Conservation (phyloP, 2,113 vertebrate genomes). For the Ivindomyrus marchei region DNA sequence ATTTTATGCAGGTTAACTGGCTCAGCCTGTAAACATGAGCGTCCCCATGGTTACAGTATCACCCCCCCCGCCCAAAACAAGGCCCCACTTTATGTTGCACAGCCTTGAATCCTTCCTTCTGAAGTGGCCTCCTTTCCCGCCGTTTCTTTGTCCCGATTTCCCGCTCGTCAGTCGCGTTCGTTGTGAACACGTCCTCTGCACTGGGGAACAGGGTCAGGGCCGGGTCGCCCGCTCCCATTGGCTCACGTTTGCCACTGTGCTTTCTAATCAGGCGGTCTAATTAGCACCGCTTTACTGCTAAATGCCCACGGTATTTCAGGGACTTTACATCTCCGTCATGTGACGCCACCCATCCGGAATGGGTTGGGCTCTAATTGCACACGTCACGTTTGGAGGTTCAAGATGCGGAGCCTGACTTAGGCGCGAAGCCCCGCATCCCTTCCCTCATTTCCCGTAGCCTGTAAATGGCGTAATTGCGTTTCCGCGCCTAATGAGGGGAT, state of each 20-base stretch:
- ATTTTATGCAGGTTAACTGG: neutral
- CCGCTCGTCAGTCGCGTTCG: neutral
- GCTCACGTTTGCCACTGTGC: neutral
- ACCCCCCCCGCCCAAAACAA: neutral
- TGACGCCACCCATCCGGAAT: neutral
- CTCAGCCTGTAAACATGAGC: neutral
- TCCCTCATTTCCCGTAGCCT: neutral
- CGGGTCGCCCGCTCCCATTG: neutral
- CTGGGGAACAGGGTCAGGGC: neutral
- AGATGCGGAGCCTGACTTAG: neutral
- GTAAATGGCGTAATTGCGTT: neutral
- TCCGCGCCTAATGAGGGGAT: neutral
- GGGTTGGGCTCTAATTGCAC: neutral
- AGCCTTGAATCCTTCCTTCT: conserved; percentile 34
- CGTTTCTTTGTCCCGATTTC: neutral
- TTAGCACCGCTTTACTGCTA: neutral
- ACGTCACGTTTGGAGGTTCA: neutral
- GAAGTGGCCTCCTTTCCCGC: conserved; percentile 19
- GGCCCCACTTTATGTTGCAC: conserved; percentile 33
- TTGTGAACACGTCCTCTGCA: neutral
- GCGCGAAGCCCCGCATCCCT: neutral
- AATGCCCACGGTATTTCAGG: neutral
- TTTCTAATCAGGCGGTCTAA: conserved; percentile 7
- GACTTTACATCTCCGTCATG: neutral
- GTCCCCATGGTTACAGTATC: neutral